A percentile compares a stretch with the other conserved stretches of the same genome.
phyloP scores from a whole-genome alignment of 2,888 invertebrate species.

The Sisyra terminalis region DNA sequence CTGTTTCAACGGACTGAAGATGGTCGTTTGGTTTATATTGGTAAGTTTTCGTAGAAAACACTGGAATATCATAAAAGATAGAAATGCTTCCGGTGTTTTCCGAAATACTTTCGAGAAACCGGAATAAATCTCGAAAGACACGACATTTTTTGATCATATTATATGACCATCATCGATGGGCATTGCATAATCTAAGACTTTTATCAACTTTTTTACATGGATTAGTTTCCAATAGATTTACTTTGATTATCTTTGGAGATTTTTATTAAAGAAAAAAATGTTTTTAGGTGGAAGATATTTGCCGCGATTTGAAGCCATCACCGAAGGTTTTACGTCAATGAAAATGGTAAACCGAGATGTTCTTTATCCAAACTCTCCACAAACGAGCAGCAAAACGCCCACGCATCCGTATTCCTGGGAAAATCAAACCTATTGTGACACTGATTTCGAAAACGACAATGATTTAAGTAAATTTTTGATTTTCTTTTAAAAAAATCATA shows the following conservation, averaged over 20 bases:
- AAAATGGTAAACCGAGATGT: constrained; percentile 40
- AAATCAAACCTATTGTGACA: constrained; percentile 18
- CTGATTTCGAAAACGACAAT: constrained; percentile 5
- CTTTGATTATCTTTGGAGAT: background rate
- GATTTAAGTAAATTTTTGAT: constrained; percentile 4
- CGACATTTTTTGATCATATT: too few relatives aligned
- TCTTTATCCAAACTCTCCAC: constrained; percentile 17
- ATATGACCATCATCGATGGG: too few relatives aligned
- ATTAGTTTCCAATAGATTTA: background rate
- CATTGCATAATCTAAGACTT: too few relatives aligned
- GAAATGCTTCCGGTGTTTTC: too few relatives aligned
- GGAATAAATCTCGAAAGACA: too few relatives aligned
- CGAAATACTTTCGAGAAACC: too few relatives aligned
- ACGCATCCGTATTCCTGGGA: constrained; percentile 46
- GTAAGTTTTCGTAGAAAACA: too few relatives aligned
- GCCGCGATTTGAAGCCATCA: constrained; percentile 49
- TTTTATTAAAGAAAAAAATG: background rate
- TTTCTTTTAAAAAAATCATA: background rate
- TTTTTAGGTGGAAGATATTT: constrained; percentile 43
- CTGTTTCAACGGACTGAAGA: constrained; percentile 64
- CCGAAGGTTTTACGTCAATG: constrained; percentile 48
- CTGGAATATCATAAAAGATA: too few relatives aligned
- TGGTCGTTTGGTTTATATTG: constrained; percentile 59
- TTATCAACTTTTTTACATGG: background rate
- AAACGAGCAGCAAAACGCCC: constrained; percentile 34